These are phyloP conservation scores for Trichomycterus rosablanca DNA, from an alignment of 2,113 vertebrate genomes.

Conservation along the genomic window DNA sequence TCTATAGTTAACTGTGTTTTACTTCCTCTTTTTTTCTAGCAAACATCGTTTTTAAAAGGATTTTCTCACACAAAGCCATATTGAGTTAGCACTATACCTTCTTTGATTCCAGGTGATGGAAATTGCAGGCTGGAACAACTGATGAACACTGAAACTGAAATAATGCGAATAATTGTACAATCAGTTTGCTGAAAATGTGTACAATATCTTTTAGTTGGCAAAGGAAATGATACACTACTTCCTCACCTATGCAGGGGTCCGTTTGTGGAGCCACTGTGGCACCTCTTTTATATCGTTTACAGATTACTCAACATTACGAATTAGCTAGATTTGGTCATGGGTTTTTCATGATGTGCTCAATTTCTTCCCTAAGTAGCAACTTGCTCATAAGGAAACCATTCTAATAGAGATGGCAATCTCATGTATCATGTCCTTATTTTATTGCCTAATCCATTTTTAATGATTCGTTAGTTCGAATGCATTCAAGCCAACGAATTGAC, in stretches of 20 bases:
- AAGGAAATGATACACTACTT: neutral
- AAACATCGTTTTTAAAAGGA: neutral
- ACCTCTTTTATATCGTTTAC: conserved; percentile 21
- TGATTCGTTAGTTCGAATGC: too few relatives aligned
- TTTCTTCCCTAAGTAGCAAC: conserved; percentile 14
- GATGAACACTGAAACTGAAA: neutral
- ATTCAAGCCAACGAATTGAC: too few relatives aligned
- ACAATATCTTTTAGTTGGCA: too few relatives aligned
- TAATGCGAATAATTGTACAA: neutral
- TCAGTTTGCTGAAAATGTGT: too few relatives aligned
- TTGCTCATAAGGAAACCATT: neutral
- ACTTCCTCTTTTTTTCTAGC: too few relatives aligned
- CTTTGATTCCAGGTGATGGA: neutral
- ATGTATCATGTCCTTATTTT: neutral
- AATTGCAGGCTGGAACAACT: neutral
- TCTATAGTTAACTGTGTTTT: too few relatives aligned
- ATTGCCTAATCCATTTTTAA: neutral
- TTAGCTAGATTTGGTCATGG: conserved; percentile 13
- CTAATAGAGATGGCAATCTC: neutral
- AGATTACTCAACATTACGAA: neutral
- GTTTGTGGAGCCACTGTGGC: neutral
- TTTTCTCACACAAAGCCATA: neutral
- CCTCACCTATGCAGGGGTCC: conserved; percentile 9
- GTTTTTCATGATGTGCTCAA: conserved; percentile 9
- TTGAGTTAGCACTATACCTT: conserved; percentile 1